Evolutionary conservation across 2,888 invertebrate species (phyloP).

Genomic region (Tortrix viridana): DNA sequence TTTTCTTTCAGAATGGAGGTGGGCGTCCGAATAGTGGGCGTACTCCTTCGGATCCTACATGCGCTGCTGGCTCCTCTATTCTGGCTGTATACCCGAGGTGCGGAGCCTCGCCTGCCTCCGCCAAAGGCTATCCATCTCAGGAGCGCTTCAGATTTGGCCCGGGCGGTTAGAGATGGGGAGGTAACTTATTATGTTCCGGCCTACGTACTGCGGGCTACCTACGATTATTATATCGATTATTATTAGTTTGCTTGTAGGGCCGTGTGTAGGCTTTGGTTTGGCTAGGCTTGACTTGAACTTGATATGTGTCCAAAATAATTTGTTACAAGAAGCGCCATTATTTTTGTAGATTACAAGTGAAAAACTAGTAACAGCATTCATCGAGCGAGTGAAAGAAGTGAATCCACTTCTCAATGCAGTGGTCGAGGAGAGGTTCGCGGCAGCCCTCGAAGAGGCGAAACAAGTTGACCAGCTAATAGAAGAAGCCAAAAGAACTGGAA

Average conservation of each 20-base stretch:
- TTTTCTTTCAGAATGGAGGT: constrained; percentile 70
- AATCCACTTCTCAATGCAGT: constrained; percentile 88
- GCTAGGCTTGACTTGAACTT: too few species aligned
- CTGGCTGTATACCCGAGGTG: constrained; percentile 60
- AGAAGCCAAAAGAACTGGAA: constrained; percentile 54
- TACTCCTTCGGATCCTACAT: constrained; percentile 68
- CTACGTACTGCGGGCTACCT: too few species aligned
- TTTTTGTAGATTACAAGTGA: constrained; percentile 83
- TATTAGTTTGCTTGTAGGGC: too few species aligned
- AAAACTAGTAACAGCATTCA: constrained; percentile 84
- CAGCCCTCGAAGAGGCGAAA: constrained; percentile 86
- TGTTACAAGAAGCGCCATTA: background rate
- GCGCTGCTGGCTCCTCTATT: constrained; percentile 65
- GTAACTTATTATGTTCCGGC: constrained; percentile 59
- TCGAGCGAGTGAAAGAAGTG: constrained; percentile 86
- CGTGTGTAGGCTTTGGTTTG: too few species aligned
- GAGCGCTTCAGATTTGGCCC: constrained; percentile 84
- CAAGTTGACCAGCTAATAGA: constrained; percentile 77
- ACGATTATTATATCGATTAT: too few species aligned
- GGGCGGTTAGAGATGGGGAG: constrained; percentile 83
- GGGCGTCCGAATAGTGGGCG: constrained; percentile 69
- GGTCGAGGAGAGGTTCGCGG: constrained; percentile 86
- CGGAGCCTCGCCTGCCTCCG: constrained; percentile 64
- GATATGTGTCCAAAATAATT: too few species aligned
- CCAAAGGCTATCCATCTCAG: constrained; percentile 78